Base-by-base conservation (phyloP, 1,140 invertebrate species). In the Ptiloglossa arizonensis region DNA sequence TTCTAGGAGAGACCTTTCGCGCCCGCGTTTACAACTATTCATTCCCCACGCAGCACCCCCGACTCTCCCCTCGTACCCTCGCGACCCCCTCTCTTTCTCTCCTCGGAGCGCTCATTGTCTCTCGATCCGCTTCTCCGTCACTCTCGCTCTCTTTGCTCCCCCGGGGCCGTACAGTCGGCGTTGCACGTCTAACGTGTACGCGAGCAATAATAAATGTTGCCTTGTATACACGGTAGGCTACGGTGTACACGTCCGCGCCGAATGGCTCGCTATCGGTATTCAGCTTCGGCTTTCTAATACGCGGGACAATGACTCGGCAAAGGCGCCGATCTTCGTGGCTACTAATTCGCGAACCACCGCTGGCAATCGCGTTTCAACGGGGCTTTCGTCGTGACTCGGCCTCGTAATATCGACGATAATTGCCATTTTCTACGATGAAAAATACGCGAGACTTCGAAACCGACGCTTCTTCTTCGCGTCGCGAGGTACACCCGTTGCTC, bases 231-330 rank as follows among this genome's bases (percentile, higher is more conserved):
- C 68, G 52, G 57, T 82, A 80, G 62, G 35, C 50, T 52, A 67
- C 41, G 50, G 59, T 67, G 56, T 72, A 67, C 54, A 48, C 79
- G 54, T 74, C 29, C 54, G 46, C 44, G 64, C 44, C 79, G 69
- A 77, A 79, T 57, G 59, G 50, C 24, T 68, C 24, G 38, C 52
- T 81, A 86, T 79, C 72, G 86, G 81, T 68, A 83, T 81, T 87
- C 81, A 78, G 80, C 85, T 87, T 84, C 60, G 70, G 83, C 87
- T 88, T 88, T 88, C 85, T 87, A 88, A 88, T 86, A 46, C 63
- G 50, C 38, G 74, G 57, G 66, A 85, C 77, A 85, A 79, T 64
- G 59, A 72, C 73, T 84, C 41, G 73, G 32, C 68, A 81, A 74
- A 83, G 82, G 52, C 59, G 75, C 64, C 74, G 75, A 44, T 70